Base-by-base conservation (phyloP, 2,797 vertebrate genomes). In the Phrynocephalus forsythii region DNA sequence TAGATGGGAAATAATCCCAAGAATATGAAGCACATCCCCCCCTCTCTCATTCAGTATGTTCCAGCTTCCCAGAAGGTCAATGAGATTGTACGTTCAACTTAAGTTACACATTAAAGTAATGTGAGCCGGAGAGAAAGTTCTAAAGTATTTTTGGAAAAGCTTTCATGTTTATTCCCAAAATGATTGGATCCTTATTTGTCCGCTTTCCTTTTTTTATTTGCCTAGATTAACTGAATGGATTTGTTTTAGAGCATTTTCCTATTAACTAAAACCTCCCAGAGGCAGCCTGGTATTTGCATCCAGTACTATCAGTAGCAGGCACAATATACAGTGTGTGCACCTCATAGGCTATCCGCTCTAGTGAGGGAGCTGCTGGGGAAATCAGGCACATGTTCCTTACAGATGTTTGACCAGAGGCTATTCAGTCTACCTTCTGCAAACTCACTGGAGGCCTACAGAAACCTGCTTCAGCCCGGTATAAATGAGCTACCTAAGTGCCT, bases 221-320 rank as follows among this genome's bases (percentile, higher is more conserved):
- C 90, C 88, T 91, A 82, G 68, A 88, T 50, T 84, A 89, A 91
- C 82, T 68, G 85, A 80, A 85, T 92, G 88, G 92, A 92, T 95
- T 94, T 94, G 91, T 81, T 95, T 95, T 92, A 90, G 91, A 94
- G 94, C 94, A 95, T 94, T 94, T 95, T 95, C 82, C 85, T 94
- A 94, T 93, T 95, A 94, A 94, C 87, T 91, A 92, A 94, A 94
- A 93, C 92, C 92, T 95, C 95, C 95, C 94, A 94, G 89, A 94
- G 91, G 91, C 90, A 93, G 90, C 87, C 69, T 91, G 87, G 87
- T 93, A 94, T 93, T 95, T 94, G 92, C 88, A 84, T 94, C 93
- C 92, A 90, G 82, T 72, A 88, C 44, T 91, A 94, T 93, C 91
- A 91, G 93, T 94, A 94, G 93, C 93, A 92, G 90, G 91, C 94